Base-by-base conservation (phyloP, 2,113 vertebrate genomes). In the Miniopterus natalensis region DNA sequence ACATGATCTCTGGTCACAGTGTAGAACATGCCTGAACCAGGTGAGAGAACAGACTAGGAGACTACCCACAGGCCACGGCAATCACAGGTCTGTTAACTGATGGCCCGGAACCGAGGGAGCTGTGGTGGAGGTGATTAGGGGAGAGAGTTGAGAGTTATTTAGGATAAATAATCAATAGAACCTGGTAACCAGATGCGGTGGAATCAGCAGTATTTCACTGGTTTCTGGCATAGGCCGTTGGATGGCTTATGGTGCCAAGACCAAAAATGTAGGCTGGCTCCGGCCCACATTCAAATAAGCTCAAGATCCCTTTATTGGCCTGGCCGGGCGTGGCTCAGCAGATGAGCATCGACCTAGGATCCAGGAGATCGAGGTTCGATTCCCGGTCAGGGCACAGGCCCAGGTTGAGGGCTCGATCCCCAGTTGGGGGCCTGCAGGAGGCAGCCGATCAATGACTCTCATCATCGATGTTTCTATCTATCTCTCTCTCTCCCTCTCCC, bases 91-190 rank as follows among this genome's bases (percentile, higher is more conserved):
- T 25, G 9, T 59, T 55, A 68, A 80, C 81, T 29, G 27, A 68
- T 25, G 29, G 83, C 8, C n/a, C 20, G 88, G 11, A 84, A 80
- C n/a, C 53, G 53, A 79, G n/a, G 18, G 31, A 47, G 8, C 65
- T 88, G 73, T 27, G 68, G 49, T 55, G 47, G 31, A 14, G 27
- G 36, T 25, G 93, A 90, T 51, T 40, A 73, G 6, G 31, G 40
- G 18, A 94, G 21, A 86, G 8, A 87, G 3, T 7, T 88, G 45
- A 95, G 17, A 65, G 31, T 75, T 92, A 77, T 40, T 57, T 91
- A 80, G 31, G 40, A 94, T 42, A 94, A 74, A 85, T 63, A 42
- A 71, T 81, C n/a, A 86, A 77, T 42, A 90, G 23, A 79, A 92
- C 4, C 70, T 79, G 49, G 25, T 68, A 71, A 88, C 36, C 70